Evolutionary conservation across 2,797 vertebrate genomes (phyloP).

Genomic region (Uromys caudimaculatus): DNA sequence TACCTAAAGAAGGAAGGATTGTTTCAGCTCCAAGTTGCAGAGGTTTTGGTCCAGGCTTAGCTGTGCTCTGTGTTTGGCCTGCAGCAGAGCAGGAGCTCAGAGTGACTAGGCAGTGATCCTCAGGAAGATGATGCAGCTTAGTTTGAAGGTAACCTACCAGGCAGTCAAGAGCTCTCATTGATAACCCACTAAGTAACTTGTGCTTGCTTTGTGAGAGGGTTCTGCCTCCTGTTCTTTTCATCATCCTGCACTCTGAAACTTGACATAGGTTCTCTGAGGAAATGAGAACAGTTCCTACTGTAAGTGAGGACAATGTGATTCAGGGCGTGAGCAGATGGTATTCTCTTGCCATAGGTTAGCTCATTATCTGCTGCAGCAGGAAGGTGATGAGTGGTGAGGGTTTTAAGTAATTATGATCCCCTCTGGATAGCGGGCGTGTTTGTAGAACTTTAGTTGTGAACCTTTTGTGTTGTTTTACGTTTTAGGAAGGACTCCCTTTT

Average conservation of each 20-base stretch:
- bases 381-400: constrained; percentile 12
- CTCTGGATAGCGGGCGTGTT: constrained; percentile 6
- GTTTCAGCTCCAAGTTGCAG: not conserved
- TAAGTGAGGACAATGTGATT: not conserved
- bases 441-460: constrained; percentile 45
- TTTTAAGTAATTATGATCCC: constrained; percentile 25
- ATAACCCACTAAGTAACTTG: not conserved
- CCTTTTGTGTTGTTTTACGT: not conserved
- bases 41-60: not conserved
- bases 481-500: constrained; percentile 14
- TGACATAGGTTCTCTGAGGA: constrained; percentile 39
- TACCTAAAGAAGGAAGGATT: not conserved
- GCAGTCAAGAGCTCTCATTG: not conserved
- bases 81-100: not conserved
- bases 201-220: constrained; percentile 20
- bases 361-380: not conserved
- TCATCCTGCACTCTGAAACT: constrained; percentile 9
- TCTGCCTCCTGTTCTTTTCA: constrained; percentile 14
- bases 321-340: constrained; percentile 3
- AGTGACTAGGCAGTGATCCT: not conserved
- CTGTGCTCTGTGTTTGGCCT: not conserved
- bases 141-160: not conserved
- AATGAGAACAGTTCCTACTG: constrained; percentile 21
- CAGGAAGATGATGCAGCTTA: not conserved
- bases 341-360: constrained; percentile 40